Base-by-base conservation (phyloP, 2,797 vertebrate species). In the Crocidura indochinensis region DNA sequence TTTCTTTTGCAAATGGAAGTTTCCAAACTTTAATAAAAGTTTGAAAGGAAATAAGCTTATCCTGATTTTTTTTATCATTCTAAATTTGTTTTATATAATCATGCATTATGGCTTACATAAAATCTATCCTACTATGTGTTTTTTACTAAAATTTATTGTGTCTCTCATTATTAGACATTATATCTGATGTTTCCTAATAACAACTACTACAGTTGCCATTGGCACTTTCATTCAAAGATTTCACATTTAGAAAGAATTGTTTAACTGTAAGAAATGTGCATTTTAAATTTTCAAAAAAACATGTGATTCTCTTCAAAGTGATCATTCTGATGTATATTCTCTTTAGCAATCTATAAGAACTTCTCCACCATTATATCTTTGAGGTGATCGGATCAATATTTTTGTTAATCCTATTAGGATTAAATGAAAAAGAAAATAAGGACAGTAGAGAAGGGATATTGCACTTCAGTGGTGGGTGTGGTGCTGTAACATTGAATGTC, bases 21-120 rank as follows among this genome's bases (percentile, higher is more conserved):
- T 38, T 73, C 31, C 29, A 88, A 74, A 84, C 29, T 53, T 67
- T 92, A 88, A 64, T 22, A 71, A 87, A 91, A 77, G 4, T 2
- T 67, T 77, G 38, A 87, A 91, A 79, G 49, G 9, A 91, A 88
- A 24, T 44, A 88, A 62, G 93, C 74, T 44, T 86, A 6, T 83
- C 91, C 69, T 94, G 24, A 68, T 29, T 26, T 64, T 26, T 64
- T 65, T n/a, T 88, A 2, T 69, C 24, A 29, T 72, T 29, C 75
- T 67, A 27, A 90, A 26, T 83, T 87, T 72, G 31, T 69, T 84
- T 90, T 65, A 76, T 71, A 27, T 84, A 94, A 22, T 26, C 10
- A 49, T 73, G 26, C 27, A 11, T 74, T 78, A 64, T n/a, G 24
- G 38, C 15, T 74, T 81, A 65, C 60, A 47, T 38, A 76, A 85